A percentile compares a stretch with the other conserved stretches of the same genome.
Conservation (phyloP, 2,888 invertebrate genomes). For the Synanthedon tipuliformis region DNA sequence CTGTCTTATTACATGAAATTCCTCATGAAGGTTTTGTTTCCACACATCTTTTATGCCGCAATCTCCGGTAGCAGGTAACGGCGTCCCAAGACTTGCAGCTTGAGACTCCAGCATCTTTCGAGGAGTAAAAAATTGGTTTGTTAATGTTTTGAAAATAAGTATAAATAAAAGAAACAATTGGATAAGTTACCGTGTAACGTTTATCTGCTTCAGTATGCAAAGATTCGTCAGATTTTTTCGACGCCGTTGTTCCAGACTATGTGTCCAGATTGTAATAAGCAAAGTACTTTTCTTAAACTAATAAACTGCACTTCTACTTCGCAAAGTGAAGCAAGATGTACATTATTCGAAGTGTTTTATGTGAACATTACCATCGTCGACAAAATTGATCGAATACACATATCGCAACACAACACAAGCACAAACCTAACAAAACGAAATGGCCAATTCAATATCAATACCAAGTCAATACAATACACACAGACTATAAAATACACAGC, state of each 20-base stretch:
- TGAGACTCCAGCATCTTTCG: slow-evolving; percentile 65
- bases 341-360: too few relatives aligned
- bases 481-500: too few relatives aligned
- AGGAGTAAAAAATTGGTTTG: neutral
- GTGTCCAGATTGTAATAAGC: neutral
- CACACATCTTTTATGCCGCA: slow-evolving; percentile 98
- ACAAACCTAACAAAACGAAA: too few relatives aligned
- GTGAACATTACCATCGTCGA: too few relatives aligned
- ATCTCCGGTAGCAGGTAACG: slow-evolving; percentile 76
- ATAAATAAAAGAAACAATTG: neutral
- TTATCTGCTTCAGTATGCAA: slow-evolving; percentile 35
- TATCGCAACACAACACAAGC: too few relatives aligned
- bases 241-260: slow-evolving; percentile 43
- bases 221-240: slow-evolving; percentile 42
- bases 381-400: too few relatives aligned
- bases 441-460: too few relatives aligned
- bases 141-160: neutral
- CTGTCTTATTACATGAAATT: slow-evolving; percentile 94
- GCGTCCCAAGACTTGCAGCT: slow-evolving; percentile 74
- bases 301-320: too few relatives aligned
- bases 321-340: too few relatives aligned
- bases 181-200: slow-evolving; percentile 32
- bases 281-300: too few relatives aligned
- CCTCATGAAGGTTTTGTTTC: slow-evolving; percentile 96
- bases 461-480: too few relatives aligned